A percentile compares a stretch with the other conserved stretches of the same genome.
These are phyloP conservation scores for Doris montereyensis DNA, from an alignment of 2,888 invertebrate species.

Conservation along the genomic window DNA sequence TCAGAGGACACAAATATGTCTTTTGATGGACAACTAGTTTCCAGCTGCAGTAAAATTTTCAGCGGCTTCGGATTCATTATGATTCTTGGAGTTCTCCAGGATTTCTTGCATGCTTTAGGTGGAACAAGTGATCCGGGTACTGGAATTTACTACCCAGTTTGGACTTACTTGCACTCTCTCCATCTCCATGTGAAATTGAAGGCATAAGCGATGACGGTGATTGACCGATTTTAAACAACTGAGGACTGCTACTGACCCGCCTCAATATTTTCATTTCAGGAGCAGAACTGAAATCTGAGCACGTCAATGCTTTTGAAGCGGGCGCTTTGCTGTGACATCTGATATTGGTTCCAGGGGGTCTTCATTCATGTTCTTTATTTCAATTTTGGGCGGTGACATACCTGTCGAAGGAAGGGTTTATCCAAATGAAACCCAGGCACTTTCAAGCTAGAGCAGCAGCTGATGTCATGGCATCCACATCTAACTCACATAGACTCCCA, in stretches of 20 bases:
- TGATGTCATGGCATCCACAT: slow-evolving; percentile 24
- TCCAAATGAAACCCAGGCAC: too few species aligned
- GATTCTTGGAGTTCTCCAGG: slow-evolving; percentile 33
- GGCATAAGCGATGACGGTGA: too few species aligned
- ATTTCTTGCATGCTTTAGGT: not conserved
- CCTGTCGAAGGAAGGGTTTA: too few species aligned
- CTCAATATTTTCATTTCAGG: slow-evolving; percentile 11
- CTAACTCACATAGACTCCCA: slow-evolving; percentile 38
- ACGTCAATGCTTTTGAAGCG: too few species aligned
- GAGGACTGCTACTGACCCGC: slow-evolving; percentile 36
- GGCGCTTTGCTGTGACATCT: not conserved
- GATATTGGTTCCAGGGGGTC: not conserved
- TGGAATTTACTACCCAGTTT: slow-evolving; percentile 39
- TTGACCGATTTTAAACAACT: not conserved
- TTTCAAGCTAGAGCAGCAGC: slow-evolving; percentile 11
- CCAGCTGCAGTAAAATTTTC: slow-evolving; percentile 29
- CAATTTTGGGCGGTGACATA: not conserved
- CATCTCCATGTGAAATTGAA: too few species aligned
- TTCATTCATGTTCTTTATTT: not conserved
- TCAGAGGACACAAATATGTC: slow-evolving; percentile 34
- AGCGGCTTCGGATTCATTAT: slow-evolving; percentile 39
- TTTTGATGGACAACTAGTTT: not conserved
- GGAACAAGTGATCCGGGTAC: slow-evolving; percentile 34
- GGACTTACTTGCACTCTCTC: slow-evolving; percentile 33
- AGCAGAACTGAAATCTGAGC: too few species aligned